A percentile compares a stretch with the other conserved stretches of the same genome.
Conservation (phyloP, 2,797 vertebrate genomes). For the Meda fulgida region DNA sequence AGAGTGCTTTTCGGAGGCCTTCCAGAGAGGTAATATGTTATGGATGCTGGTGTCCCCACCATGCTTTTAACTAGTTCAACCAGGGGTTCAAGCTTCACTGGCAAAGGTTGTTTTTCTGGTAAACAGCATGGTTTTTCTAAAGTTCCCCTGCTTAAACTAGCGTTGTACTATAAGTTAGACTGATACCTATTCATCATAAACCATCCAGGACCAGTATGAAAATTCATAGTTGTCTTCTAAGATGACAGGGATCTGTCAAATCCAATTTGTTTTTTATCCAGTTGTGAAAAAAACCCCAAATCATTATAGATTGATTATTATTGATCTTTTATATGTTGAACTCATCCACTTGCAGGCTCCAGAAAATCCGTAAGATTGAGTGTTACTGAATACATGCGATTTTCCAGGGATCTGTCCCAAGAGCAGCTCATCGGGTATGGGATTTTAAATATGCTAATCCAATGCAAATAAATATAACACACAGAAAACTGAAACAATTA, state of each 20-base stretch:
- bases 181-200: neutral
- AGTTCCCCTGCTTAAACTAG: neutral
- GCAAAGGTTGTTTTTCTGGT: neutral
- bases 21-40: conserved; percentile 77
- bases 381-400: conserved; percentile 83
- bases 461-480: neutral
- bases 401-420: conserved; percentile 83
- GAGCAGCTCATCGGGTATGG: conserved; percentile 83
- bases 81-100: neutral
- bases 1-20: conserved; percentile 61
- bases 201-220: neutral
- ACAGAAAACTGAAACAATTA: neutral
- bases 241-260: neutral
- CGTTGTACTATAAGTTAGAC: neutral
- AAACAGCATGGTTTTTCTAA: neutral
- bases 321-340: neutral
- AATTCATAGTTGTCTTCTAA: neutral
- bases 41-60: neutral
- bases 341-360: conserved; percentile 67
- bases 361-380: conserved; percentile 82
- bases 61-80: neutral
- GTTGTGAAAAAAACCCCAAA: neutral
- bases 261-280: no score
- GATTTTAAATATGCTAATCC: conserved; percentile 13
- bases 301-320: neutral